A percentile compares a stretch with the other conserved stretches of the same genome.
Conservation (phyloP, 1,140 invertebrate genomes). For the Venustaconcha ellipsiformis region DNA sequence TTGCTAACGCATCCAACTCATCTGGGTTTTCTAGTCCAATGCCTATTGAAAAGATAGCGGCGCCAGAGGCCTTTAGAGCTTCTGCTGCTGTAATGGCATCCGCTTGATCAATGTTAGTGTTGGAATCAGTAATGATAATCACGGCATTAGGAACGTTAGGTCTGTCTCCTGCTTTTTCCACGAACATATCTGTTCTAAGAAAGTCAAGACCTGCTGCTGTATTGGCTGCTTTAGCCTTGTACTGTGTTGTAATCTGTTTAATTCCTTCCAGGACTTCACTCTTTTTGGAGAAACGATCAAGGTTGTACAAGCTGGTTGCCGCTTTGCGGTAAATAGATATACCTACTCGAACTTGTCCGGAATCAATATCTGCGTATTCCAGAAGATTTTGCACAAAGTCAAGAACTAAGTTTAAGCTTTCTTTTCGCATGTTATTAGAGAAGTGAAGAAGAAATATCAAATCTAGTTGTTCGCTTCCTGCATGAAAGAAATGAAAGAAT, state of each 20-base stretch:
- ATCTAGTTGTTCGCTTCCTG: conserved; percentile 54
- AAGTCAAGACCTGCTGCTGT: conserved; percentile 43
- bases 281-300: conserved; percentile 48
- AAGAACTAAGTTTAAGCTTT: conserved; percentile 33
- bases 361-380: conserved; percentile 46
- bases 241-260: conserved; percentile 37
- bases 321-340: conserved; percentile 44
- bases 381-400: conserved; percentile 44
- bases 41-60: conserved; percentile 40
- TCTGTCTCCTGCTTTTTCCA: conserved; percentile 47
- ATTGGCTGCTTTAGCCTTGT: conserved; percentile 37
- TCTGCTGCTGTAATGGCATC: conserved; percentile 37
- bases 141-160: conserved; percentile 56
- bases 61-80: conserved; percentile 24
- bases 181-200: conserved; percentile 41
- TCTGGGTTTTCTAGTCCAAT: conserved; percentile 39
- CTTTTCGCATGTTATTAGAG: conserved; percentile 38
- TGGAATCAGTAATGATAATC: conserved; percentile 60
- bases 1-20: conserved; percentile 39
- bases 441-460: conserved; percentile 57
- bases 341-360: conserved; percentile 49
- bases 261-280: conserved; percentile 41
- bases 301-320: conserved; percentile 44
- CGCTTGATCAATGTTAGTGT: conserved; percentile 40
- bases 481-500: conserved; percentile 12